These are phyloP conservation scores for Meteorus colon DNA, from an alignment of 2,888 invertebrate species.

Conservation along the genomic window DNA sequence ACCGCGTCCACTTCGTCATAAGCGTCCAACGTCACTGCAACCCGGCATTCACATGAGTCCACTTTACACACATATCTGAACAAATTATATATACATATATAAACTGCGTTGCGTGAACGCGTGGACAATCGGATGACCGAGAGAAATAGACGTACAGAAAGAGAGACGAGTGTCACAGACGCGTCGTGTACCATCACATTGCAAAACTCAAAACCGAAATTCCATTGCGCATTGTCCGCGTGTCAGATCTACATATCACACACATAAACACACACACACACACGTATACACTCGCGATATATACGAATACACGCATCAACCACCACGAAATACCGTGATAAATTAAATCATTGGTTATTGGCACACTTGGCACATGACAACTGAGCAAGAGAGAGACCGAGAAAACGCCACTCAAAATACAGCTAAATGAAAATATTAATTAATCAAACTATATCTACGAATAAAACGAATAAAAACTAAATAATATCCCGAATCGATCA, in stretches of 20 bases:
- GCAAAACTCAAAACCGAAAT: slow-evolving; percentile 71
- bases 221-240: slow-evolving; percentile 67
- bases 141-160: slow-evolving; percentile 17
- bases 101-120: slow-evolving; percentile 5
- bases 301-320: slow-evolving; percentile 14
- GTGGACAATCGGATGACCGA: neutral
- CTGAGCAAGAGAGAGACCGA: neutral
- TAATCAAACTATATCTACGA: neutral
- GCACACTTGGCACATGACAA: slow-evolving; percentile 15
- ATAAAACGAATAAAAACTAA: neutral
- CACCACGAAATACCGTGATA: neutral
- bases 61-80: slow-evolving; percentile 23
- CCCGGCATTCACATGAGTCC: slow-evolving; percentile 48
- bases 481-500: too few species aligned
- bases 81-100: slow-evolving; percentile 4
- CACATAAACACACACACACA: slow-evolving; percentile 48
- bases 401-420: slow-evolving; percentile 11
- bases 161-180: slow-evolving; percentile 50
- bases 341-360: slow-evolving; percentile 37
- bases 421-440: neutral
- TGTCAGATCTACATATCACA: slow-evolving; percentile 66
- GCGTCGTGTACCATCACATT: slow-evolving; percentile 62
- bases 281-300: neutral
- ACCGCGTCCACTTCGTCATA: slow-evolving; percentile 68
- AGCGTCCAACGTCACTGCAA: slow-evolving; percentile 63